Evolutionary conservation across 1,140 invertebrate genomes (phyloP).

Genomic region (Chymomyza costata): DNA sequence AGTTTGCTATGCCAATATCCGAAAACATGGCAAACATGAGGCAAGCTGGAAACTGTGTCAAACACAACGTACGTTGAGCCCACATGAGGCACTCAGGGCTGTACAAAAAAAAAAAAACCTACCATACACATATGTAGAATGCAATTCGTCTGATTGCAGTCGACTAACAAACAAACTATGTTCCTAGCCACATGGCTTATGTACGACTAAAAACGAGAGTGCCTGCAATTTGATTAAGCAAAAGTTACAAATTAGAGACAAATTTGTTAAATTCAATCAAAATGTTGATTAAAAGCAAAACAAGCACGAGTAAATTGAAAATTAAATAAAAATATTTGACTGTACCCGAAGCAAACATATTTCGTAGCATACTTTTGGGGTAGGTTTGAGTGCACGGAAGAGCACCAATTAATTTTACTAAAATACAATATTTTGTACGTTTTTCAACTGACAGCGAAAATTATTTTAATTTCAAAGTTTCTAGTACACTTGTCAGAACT

Average conservation of each 20-base stretch:
- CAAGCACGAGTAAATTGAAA: not conserved
- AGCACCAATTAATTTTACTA: conserved; percentile 16
- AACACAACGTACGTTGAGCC: not conserved
- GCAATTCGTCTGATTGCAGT: conserved; percentile 4
- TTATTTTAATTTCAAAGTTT: conserved; percentile 36
- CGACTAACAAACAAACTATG: not conserved
- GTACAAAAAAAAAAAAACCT: too few species aligned
- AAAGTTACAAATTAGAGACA: conserved; percentile 51
- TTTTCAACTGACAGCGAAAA: conserved; percentile 6
- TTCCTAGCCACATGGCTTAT: too few species aligned
- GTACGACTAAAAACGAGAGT: too few species aligned
- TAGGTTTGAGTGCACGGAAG: too few species aligned
- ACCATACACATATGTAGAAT: too few species aligned
- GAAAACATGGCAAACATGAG: conserved; percentile 35
- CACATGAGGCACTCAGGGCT: too few species aligned
- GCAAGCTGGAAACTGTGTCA: conserved; percentile 7
- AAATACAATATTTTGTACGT: conserved; percentile 22
- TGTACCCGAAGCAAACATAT: not conserved
- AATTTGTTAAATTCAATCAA: conserved; percentile 65
- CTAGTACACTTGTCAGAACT: too few species aligned
- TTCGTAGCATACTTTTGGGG: conserved; percentile 4
- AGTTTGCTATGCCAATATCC: conserved; percentile 39
- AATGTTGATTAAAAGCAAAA: conserved; percentile 55
- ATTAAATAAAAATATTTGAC: conserved; percentile 25
- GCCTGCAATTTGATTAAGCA: conserved; percentile 11